These are phyloP conservation scores for Pachypsylla venusta DNA, from an alignment of 1,140 invertebrate genomes.

Conservation along the genomic window DNA sequence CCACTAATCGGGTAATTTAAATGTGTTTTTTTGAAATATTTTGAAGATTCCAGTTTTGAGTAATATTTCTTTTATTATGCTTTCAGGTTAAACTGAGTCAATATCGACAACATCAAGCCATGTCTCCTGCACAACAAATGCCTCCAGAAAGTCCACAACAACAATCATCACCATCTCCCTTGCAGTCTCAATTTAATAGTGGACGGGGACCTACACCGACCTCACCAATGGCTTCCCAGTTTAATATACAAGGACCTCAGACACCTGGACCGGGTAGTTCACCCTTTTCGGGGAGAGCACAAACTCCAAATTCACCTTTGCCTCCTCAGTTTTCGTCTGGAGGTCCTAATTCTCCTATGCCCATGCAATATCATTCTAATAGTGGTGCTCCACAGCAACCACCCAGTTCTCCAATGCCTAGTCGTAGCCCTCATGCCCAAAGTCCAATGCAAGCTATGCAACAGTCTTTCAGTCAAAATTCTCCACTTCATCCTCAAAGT, in stretches of 20 bases:
- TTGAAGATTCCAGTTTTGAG: not conserved
- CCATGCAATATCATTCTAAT: slow-evolving; percentile 33
- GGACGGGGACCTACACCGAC: slow-evolving; percentile 12
- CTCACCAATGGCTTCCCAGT: slow-evolving; percentile 8
- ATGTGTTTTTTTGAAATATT: too few species aligned
- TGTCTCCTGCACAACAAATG: slow-evolving; percentile 10
- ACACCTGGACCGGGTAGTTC: not conserved
- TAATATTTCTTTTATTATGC: not conserved
- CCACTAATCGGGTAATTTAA: too few species aligned
- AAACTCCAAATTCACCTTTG: slow-evolving; percentile 32
- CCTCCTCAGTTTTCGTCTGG: slow-evolving; percentile 32
- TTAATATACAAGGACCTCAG: slow-evolving; percentile 13
- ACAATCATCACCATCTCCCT: slow-evolving; percentile 30
- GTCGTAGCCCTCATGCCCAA: slow-evolving; percentile 38
- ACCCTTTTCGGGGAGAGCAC: not conserved
- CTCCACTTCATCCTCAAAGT: slow-evolving; percentile 19
- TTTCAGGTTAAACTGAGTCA: slow-evolving; percentile 7
- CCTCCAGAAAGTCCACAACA: slow-evolving; percentile 22
- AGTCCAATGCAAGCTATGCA: slow-evolving; percentile 9
- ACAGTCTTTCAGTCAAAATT: slow-evolving; percentile 16
- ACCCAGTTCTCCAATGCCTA: slow-evolving; percentile 38
- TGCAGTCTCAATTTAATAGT: slow-evolving; percentile 9
- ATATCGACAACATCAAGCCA: not conserved
- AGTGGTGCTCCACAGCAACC: slow-evolving; percentile 29
- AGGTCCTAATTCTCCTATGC: slow-evolving; percentile 27